These are phyloP conservation scores for Lomographa bimaculata DNA, from an alignment of 2,888 invertebrate species.

Conservation along the genomic window DNA sequence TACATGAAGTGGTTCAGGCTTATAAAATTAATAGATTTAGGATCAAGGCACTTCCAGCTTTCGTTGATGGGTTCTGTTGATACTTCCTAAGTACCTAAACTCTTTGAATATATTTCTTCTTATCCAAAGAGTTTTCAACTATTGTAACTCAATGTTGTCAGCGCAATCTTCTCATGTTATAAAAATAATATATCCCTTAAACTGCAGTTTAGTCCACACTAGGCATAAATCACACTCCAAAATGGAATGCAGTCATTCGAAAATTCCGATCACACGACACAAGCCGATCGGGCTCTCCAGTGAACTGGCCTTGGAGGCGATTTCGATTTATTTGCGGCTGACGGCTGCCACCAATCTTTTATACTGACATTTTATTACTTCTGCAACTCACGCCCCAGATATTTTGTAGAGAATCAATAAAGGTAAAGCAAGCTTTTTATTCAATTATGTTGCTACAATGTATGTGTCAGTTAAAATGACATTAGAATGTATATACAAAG, in stretches of 20 bases:
- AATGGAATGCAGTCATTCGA: conserved; percentile 64
- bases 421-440: conserved; percentile 19
- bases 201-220: conserved; percentile 57
- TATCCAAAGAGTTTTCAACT: too few relatives aligned
- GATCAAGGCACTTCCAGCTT: too few relatives aligned
- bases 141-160: too few relatives aligned
- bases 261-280: conserved; percentile 66
- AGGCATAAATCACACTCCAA: conserved; percentile 66
- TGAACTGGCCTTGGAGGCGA: conserved; percentile 52
- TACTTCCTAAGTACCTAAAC: too few relatives aligned
- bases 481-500: too few relatives aligned
- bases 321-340: conserved; percentile 61
- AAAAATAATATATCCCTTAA: too few relatives aligned
- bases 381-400: conserved; percentile 29
- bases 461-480: too few relatives aligned
- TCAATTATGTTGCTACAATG: conserved; percentile 18
- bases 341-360: conserved; percentile 44
- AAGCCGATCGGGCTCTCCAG: conserved; percentile 58
- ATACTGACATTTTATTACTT: conserved; percentile 45
- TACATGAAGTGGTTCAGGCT: too few relatives aligned
- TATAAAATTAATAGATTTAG: too few relatives aligned
- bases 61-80: too few relatives aligned
- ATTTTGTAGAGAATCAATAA: conserved; percentile 18
- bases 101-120: too few relatives aligned
- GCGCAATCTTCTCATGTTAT: too few relatives aligned